These are phyloP conservation scores for Hermatobates lingyangjiaoensis DNA, from an alignment of 1,140 invertebrate genomes.

Conservation along the genomic window DNA sequence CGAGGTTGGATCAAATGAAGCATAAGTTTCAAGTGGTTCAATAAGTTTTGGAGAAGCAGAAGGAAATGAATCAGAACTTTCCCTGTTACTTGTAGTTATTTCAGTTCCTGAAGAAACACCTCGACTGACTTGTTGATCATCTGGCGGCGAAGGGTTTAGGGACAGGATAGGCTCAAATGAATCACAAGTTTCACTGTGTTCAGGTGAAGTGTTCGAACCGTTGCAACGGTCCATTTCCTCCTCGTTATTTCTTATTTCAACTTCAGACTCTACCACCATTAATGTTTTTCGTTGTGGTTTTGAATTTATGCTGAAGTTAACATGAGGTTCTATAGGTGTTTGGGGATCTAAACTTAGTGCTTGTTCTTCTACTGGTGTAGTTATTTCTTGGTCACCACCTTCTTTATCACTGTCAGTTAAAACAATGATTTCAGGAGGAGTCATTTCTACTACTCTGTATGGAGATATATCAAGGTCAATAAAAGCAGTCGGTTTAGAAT, in stretches of 20 bases:
- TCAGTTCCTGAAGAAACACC: no score
- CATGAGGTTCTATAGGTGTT: constrained; percentile 50
- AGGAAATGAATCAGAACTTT: no score
- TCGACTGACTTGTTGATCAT: no score
- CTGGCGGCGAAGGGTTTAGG: no score
- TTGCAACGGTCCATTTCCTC: constrained; percentile 24
- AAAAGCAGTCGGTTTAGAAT: constrained; percentile 52
- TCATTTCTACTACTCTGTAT: constrained; percentile 55
- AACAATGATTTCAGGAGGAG: constrained; percentile 58
- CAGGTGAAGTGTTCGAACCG: constrained; percentile 42
- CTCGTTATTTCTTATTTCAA: constrained; percentile 21
- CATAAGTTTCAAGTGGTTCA: no score
- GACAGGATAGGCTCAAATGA: no score
- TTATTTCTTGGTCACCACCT: constrained; percentile 21
- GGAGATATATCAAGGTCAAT: constrained; percentile 71
- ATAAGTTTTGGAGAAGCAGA: no score
- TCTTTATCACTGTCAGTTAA: constrained; percentile 59
- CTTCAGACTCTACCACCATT: constrained; percentile 27
- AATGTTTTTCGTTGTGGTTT: constrained; percentile 35
- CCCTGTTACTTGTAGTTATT: no score
- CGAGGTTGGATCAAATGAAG: no score
- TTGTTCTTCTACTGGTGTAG: constrained; percentile 9
- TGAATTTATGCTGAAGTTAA: constrained; percentile 45
- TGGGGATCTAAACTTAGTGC: constrained; percentile 34
- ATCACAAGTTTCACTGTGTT: no score